Conservation (phyloP, 2,113 vertebrate species). For the Ondatra zibethicus region DNA sequence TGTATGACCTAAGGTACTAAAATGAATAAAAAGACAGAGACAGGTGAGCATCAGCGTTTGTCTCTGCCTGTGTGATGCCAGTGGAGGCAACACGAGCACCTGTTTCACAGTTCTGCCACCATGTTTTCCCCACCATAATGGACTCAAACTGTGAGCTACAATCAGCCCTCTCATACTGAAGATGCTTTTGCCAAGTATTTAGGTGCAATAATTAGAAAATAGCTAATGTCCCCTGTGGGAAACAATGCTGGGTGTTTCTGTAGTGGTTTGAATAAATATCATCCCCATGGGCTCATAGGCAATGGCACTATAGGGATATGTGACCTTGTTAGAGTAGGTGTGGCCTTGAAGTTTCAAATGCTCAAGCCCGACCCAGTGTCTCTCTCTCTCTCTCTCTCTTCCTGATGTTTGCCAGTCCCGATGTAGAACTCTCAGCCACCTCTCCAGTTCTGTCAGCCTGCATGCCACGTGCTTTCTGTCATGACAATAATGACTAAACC, state of each 20-base stretch:
- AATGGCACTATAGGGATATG: neutral
- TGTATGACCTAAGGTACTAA: no score
- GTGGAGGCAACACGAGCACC: no score
- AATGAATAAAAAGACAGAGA: neutral
- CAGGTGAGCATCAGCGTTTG: neutral
- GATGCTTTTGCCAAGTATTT: neutral
- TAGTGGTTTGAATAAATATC: neutral
- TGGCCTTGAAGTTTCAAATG: neutral
- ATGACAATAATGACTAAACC: neutral
- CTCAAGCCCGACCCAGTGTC: neutral
- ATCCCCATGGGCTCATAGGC: no score
- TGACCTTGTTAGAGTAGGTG: neutral
- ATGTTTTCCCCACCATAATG: neutral
- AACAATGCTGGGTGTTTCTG: neutral
- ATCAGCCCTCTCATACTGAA: neutral
- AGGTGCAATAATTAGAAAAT: neutral
- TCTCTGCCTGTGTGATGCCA: neutral
- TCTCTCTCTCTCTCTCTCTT: neutral
- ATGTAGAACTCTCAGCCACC: neutral
- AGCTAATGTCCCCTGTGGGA: neutral
- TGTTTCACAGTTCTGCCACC: neutral
- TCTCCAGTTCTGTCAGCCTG: neutral
- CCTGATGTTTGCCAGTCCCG: neutral
- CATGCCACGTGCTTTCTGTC: neutral
- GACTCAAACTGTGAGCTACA: neutral